These are phyloP conservation scores for Oikopleura vanhoeffeni DNA, from an alignment of 23 tunicate species.

Conservation along the genomic window DNA sequence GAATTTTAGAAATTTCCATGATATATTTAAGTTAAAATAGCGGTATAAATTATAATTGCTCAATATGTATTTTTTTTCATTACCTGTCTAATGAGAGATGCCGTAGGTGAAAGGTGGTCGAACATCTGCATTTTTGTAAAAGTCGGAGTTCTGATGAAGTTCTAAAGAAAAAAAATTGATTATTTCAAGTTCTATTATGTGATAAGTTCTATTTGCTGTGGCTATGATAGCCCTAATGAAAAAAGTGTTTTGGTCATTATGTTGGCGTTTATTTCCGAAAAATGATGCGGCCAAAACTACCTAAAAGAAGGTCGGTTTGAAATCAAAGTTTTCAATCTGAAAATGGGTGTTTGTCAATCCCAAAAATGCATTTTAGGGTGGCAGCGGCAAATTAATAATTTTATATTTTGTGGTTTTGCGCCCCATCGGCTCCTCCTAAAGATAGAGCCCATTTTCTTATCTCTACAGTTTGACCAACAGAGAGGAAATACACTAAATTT, in stretches of 20 bases:
- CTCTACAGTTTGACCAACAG: not conserved
- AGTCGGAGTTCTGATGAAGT: conserved; percentile 59
- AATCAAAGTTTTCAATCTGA: conserved; percentile 1
- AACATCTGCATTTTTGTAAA: conserved; percentile 65
- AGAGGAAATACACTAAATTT: not conserved
- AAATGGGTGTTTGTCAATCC: not conserved
- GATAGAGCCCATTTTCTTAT: not conserved
- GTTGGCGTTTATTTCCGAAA: too few relatives aligned
- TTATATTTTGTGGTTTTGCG: not conserved
- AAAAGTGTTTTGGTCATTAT: too few relatives aligned
- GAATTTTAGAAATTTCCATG: too few relatives aligned
- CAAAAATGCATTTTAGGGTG: conserved; percentile 2
- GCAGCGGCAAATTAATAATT: conserved; percentile 2
- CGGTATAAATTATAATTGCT: too few relatives aligned
- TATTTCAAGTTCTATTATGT: too few relatives aligned
- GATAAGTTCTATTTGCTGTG: too few relatives aligned
- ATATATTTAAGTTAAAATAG: too few relatives aligned
- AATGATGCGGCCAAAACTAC: too few relatives aligned
- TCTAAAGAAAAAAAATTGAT: too few relatives aligned
- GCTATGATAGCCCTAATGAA: too few relatives aligned
- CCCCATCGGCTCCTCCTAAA: not conserved
- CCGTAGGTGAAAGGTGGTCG: conserved; percentile 98
- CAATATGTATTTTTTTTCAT: not conserved
- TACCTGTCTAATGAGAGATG: conserved; percentile 83
- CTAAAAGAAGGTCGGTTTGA: not conserved